phyloP scores from a whole-genome alignment of 2,797 vertebrate genomes.

The Spatula clypeata region DNA sequence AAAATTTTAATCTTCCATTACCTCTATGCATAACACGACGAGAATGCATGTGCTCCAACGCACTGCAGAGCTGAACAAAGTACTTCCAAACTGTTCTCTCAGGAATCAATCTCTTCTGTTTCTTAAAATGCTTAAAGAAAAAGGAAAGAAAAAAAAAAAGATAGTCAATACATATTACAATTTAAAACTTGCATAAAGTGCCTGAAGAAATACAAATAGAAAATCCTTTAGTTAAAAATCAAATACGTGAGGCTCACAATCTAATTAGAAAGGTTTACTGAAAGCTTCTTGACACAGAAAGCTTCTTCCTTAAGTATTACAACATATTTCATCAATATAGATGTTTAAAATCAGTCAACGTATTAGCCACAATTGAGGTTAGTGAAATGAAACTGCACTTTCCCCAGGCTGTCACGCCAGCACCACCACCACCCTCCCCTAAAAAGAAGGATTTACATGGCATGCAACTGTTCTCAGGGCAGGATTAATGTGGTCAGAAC shows the following conservation, averaged over 20 bases:
- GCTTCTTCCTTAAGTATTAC: neutral
- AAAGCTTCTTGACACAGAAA: neutral
- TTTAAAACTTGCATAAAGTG: neutral
- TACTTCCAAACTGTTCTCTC: constrained; percentile 99
- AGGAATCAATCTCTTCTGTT: constrained; percentile 96
- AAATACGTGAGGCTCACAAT: neutral
- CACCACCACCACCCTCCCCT: neutral
- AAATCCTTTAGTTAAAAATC: neutral
- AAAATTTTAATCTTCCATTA: constrained; percentile 69
- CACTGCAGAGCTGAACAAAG: constrained; percentile 98
- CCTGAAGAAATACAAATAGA: neutral
- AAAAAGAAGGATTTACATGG: neutral
- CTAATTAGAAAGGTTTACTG: neutral
- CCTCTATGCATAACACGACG: constrained; percentile 98
- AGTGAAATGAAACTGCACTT: neutral
- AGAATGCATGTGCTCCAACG: constrained; percentile 98
- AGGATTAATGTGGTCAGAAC: neutral
- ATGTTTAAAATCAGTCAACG: neutral
- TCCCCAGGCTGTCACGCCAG: neutral
- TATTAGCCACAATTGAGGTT: neutral
- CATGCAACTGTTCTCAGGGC: neutral
- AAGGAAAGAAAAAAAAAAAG: neutral
- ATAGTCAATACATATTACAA: neutral
- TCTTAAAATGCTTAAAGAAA: constrained; percentile 95
- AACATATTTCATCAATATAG: neutral